These are phyloP conservation scores for Polietes domitor DNA, from an alignment of 2,888 invertebrate species.

Conservation along the genomic window DNA sequence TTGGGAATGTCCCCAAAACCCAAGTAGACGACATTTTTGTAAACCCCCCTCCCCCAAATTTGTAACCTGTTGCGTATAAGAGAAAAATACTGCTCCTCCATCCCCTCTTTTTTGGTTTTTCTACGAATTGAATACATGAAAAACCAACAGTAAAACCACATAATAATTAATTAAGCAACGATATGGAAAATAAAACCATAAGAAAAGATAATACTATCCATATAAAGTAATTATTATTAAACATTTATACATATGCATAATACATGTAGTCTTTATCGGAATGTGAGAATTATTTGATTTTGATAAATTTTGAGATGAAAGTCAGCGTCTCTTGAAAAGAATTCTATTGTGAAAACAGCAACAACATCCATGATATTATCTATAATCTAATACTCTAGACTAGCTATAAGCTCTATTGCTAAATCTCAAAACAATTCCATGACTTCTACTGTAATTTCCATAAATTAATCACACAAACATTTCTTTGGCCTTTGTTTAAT, in stretches of 20 bases:
- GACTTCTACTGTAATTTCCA: background rate
- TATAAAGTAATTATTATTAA: conserved; percentile 2
- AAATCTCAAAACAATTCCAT: background rate
- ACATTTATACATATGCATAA: background rate
- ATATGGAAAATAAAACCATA: background rate
- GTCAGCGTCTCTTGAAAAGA: background rate
- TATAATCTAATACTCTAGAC: background rate
- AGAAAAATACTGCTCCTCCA: background rate
- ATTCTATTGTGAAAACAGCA: background rate
- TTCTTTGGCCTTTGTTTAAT: background rate
- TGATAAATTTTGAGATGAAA: background rate
- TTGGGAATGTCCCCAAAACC: background rate
- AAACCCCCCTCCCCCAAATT: background rate
- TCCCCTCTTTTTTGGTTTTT: conserved; percentile 8
- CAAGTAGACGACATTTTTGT: conserved; percentile 7
- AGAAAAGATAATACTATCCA: background rate
- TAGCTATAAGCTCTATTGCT: conserved; percentile 28
- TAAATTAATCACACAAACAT: background rate
- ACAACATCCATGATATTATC: background rate
- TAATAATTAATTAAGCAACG: conserved; percentile 7
- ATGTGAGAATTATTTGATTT: conserved; percentile 9
- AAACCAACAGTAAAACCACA: background rate
- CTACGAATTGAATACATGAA: background rate
- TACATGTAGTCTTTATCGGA: background rate
- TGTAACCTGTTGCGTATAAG: background rate